phyloP scores from a whole-genome alignment of 2,888 invertebrate genomes.

The Apamea sordens region DNA sequence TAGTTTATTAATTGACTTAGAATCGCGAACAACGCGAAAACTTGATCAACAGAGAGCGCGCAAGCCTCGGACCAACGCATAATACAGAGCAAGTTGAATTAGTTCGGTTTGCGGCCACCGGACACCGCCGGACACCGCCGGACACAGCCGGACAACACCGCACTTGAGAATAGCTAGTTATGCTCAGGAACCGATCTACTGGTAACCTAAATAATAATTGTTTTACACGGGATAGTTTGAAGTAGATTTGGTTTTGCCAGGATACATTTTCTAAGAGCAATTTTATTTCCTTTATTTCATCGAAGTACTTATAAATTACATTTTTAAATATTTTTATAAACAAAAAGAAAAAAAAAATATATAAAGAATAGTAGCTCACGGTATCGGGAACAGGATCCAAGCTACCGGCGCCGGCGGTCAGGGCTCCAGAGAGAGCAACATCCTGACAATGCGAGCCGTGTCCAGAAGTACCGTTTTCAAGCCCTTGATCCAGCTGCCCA shows the following conservation, averaged over 20 bases:
- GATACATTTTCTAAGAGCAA: not conserved
- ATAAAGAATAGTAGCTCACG: too few relatives aligned
- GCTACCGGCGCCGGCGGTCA: too few relatives aligned
- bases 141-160: constrained; percentile 5
- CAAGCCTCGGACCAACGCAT: constrained; percentile 43
- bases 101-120: constrained; percentile 37
- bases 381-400: too few relatives aligned
- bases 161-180: constrained; percentile 35
- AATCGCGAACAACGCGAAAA: constrained; percentile 49
- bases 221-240: not conserved
- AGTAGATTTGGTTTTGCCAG: not conserved
- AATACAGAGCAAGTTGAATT: constrained; percentile 53
- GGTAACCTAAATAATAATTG: not conserved
- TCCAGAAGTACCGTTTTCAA: too few relatives aligned
- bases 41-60: constrained; percentile 43
- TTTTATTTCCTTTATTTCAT: not conserved
- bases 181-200: constrained; percentile 17
- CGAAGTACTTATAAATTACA: too few relatives aligned
- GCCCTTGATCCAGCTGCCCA: too few relatives aligned
- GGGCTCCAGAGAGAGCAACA: too few relatives aligned
- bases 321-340: too few relatives aligned
- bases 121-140: constrained; percentile 26
- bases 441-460: too few relatives aligned
- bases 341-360: too few relatives aligned
- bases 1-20: constrained; percentile 53